Percentiles rank a stretch among this genome's conserved stretches.
These are phyloP conservation scores for Nesogale talazaci DNA, from an alignment of 2,113 vertebrate genomes.

Conservation along the genomic window DNA sequence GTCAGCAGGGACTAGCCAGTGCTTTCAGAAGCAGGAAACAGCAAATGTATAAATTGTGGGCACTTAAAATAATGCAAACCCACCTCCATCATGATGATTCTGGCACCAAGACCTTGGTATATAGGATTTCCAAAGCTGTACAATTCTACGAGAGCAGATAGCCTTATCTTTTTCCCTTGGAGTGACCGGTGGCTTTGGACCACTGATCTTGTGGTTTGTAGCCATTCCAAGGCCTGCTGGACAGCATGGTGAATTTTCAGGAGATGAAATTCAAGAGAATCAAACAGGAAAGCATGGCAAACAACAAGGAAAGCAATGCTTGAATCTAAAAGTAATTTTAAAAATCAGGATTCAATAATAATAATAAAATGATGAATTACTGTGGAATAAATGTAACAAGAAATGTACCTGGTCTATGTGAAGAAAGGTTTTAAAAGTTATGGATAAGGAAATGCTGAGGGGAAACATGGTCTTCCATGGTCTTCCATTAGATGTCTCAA, in stretches of 20 bases:
- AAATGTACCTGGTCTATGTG: no score
- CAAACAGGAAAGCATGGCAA: background rate
- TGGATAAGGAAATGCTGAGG: background rate
- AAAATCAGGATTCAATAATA: background rate
- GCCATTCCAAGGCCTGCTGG: no score
- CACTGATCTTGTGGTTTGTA: no score
- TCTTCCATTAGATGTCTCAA: background rate
- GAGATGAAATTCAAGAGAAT: constrained; percentile 29
- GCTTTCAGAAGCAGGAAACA: background rate
- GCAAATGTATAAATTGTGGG: background rate
- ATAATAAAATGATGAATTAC: background rate
- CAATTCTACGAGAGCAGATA: no score
- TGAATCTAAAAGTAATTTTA: background rate
- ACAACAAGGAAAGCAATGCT: background rate
- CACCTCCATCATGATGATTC: no score
- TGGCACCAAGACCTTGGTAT: no score
- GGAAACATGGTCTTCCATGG: background rate
- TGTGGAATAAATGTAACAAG: constrained; percentile 7
- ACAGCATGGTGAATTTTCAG: no score
- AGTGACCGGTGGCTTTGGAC: no score
- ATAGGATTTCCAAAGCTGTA: no score
- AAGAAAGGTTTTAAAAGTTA: background rate
- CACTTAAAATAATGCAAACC: no score
- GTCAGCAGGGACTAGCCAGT: no score
- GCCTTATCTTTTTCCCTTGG: no score